These are phyloP conservation scores for Nemapogon koenigi DNA, from an alignment of 2,888 invertebrate genomes.

Conservation along the genomic window DNA sequence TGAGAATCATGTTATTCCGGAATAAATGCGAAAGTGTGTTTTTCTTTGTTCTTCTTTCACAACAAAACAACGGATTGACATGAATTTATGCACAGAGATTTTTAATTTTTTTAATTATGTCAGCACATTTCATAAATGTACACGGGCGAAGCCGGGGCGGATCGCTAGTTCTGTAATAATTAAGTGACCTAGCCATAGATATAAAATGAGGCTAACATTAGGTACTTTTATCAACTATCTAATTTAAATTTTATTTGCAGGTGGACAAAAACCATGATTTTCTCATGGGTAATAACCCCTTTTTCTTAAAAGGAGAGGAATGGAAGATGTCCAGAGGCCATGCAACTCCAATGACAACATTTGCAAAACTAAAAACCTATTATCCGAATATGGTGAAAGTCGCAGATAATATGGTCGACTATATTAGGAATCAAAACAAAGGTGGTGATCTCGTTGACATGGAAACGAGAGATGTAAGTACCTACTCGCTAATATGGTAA, in stretches of 20 bases:
- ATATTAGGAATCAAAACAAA: constrained; percentile 6
- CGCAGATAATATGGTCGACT: constrained; percentile 14
- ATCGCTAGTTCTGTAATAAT: too few species aligned
- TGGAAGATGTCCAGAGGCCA: constrained; percentile 23
- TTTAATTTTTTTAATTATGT: too few species aligned
- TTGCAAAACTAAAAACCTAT: constrained; percentile 16
- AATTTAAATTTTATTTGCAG: constrained; percentile 8
- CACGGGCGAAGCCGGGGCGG: too few species aligned
- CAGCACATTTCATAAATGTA: too few species aligned
- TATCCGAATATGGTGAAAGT: constrained; percentile 13
- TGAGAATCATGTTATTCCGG: too few species aligned
- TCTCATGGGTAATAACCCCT: constrained; percentile 23
- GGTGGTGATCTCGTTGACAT: constrained; percentile 5
- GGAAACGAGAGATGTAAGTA: constrained; percentile 14
- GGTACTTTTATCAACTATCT: too few species aligned
- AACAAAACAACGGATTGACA: too few species aligned
- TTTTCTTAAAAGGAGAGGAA: constrained; percentile 21
- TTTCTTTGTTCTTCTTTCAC: too few species aligned
- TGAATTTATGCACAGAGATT: too few species aligned
- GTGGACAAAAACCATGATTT: constrained; percentile 18
- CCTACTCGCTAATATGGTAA: neutral
- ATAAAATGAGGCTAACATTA: too few species aligned
- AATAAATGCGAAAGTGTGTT: too few species aligned
- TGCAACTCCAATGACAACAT: constrained; percentile 19
- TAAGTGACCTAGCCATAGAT: too few species aligned